Evolutionary conservation across 1,140 invertebrate species (phyloP).

Genomic region (Calycopis cecrops): DNA sequence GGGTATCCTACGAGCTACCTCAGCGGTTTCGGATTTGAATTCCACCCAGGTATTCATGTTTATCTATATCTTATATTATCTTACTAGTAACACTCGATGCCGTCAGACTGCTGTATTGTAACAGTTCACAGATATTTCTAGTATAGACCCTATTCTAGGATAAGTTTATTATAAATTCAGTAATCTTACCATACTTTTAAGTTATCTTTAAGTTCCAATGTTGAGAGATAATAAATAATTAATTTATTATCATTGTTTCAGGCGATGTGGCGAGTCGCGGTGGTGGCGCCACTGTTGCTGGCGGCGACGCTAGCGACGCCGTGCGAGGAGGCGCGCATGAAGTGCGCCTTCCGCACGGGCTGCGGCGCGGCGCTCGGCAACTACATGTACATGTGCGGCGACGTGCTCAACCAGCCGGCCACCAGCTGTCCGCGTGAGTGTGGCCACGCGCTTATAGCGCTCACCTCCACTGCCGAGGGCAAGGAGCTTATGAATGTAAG

Average conservation of each 20-base stretch:
- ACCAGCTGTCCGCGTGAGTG: constrained; percentile 81
- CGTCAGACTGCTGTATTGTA: too few relatives aligned
- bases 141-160: too few relatives aligned
- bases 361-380: constrained; percentile 84
- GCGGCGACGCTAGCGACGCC: constrained; percentile 47
- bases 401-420: constrained; percentile 76
- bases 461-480: constrained; percentile 86
- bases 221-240: too few relatives aligned
- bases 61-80: too few relatives aligned
- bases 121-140: too few relatives aligned
- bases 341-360: constrained; percentile 83
- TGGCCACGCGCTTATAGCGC: constrained; percentile 83
- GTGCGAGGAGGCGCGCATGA: constrained; percentile 82
- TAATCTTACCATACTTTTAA: too few relatives aligned
- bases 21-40: too few relatives aligned
- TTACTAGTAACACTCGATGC: too few relatives aligned
- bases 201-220: too few relatives aligned
- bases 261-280: constrained; percentile 66
- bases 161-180: too few relatives aligned
- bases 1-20: too few relatives aligned
- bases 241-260: constrained; percentile 24
- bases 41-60: too few relatives aligned
- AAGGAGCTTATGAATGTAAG: constrained; percentile 78
- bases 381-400: constrained; percentile 83
- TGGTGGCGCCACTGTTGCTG: constrained; percentile 36